These are phyloP conservation scores for Acleris cristana DNA, from an alignment of 2,888 invertebrate species.

Conservation along the genomic window DNA sequence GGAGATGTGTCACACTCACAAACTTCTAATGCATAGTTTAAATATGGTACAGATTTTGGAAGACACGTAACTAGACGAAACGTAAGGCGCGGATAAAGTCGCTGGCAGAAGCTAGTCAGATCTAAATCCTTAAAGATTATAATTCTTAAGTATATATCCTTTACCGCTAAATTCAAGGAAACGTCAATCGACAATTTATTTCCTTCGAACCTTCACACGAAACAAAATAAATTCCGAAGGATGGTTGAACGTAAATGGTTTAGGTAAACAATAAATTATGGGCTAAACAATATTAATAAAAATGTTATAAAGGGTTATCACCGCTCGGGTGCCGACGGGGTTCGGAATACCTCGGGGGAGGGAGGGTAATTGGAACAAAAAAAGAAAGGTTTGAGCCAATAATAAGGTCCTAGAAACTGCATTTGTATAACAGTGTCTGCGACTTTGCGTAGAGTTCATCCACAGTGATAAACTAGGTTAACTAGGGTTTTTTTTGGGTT, in stretches of 20 bases:
- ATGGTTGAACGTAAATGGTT: slow-evolving; percentile 10
- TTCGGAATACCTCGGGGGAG: background rate
- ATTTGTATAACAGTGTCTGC: too few species aligned
- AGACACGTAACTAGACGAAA: too few species aligned
- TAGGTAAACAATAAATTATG: slow-evolving; percentile 29
- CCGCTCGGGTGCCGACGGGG: background rate
- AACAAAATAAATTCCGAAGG: slow-evolving; percentile 11
- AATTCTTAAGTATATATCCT: background rate
- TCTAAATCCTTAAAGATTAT: too few species aligned
- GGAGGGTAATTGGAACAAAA: slow-evolving; percentile 10
- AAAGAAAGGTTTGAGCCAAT: background rate
- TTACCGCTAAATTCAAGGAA: slow-evolving; percentile 8
- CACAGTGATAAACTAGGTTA: too few species aligned
- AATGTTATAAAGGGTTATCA: slow-evolving; percentile 22
- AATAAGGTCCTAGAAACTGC: background rate
- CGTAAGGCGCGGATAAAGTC: too few species aligned
- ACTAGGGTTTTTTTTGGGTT: too few species aligned
- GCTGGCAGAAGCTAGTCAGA: too few species aligned
- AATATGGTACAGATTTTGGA: too few species aligned
- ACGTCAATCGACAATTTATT: slow-evolving; percentile 17
- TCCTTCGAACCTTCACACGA: background rate
- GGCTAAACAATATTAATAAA: slow-evolving; percentile 32
- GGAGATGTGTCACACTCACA: background rate
- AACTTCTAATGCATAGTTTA: background rate
- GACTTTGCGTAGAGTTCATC: too few species aligned